Percentiles rank a stretch among this genome's conserved stretches.
Evolutionary conservation across 1,140 invertebrate species (phyloP).

Genomic region (Drosophila orosa): DNA sequence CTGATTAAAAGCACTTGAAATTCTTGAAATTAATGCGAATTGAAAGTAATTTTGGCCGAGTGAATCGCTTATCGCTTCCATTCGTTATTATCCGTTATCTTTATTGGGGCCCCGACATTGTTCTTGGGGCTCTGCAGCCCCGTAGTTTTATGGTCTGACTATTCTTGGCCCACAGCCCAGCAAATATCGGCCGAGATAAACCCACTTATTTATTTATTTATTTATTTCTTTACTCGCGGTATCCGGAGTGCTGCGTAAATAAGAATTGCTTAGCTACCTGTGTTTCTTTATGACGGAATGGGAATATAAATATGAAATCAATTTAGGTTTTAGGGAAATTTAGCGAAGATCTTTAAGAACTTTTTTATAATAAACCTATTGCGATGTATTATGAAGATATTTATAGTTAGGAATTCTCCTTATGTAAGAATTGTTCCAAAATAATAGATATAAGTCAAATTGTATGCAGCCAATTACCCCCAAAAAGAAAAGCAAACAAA

Average conservation of each 20-base stretch:
- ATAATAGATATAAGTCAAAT: too few species aligned
- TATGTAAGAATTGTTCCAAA: too few species aligned
- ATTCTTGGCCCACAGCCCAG: slow-evolving; percentile 31
- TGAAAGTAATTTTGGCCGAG: neutral
- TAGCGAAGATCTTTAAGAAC: too few species aligned
- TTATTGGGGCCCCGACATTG: slow-evolving; percentile 36
- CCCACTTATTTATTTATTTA: slow-evolving; percentile 18
- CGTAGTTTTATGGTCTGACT: slow-evolving; percentile 18
- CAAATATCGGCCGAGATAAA: slow-evolving; percentile 32
- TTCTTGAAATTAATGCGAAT: neutral
- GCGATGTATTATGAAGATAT: neutral
- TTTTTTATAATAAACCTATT: neutral
- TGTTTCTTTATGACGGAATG: neutral
- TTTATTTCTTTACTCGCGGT: slow-evolving; percentile 5
- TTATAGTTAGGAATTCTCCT: too few species aligned
- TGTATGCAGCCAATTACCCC: too few species aligned
- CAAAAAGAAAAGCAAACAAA: too few species aligned
- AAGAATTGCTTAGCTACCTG: neutral
- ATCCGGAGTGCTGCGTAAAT: slow-evolving; percentile 20
- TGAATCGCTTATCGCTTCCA: slow-evolving; percentile 17
- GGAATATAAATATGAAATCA: neutral
- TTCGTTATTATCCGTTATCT: slow-evolving; percentile 43
- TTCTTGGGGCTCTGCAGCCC: slow-evolving; percentile 9
- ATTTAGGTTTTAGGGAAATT: neutral
- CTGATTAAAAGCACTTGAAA: slow-evolving; percentile 2